Conservation (phyloP, 2,888 invertebrate genomes). For the Phaedon cochleariae region DNA sequence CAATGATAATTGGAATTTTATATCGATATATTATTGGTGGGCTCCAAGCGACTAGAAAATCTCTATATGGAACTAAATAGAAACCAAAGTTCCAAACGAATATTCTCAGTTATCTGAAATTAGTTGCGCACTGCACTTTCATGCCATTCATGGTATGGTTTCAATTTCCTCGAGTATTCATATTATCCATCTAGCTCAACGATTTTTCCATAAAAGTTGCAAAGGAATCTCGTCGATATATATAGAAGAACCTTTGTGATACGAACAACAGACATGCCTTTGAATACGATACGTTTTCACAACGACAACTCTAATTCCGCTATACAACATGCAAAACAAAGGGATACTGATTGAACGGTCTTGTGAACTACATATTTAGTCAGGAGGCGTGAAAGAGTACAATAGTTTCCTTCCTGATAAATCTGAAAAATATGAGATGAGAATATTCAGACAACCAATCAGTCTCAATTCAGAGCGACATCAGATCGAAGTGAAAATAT, state of each 20-base stretch:
- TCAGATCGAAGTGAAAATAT: neutral
- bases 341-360: conserved; percentile 47
- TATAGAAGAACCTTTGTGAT: neutral
- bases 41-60: too few relatives aligned
- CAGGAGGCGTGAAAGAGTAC: conserved; percentile 4
- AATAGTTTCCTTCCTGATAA: neutral
- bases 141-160: too few relatives aligned
- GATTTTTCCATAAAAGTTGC: too few relatives aligned
- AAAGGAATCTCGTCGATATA: neutral
- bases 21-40: too few relatives aligned
- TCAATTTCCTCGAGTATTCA: too few relatives aligned
- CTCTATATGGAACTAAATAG: too few relatives aligned
- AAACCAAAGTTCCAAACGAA: too few relatives aligned
- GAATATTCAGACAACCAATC: neutral
- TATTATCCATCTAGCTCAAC: too few relatives aligned
- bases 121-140: too few relatives aligned
- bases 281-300: conserved; percentile 52
- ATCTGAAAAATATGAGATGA: neutral
- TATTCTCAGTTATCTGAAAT: too few relatives aligned
- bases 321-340: conserved; percentile 53
- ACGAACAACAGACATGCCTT: conserved; percentile 29
- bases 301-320: conserved; percentile 53
- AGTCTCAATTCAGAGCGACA: neutral
- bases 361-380: neutral
- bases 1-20: too few relatives aligned